Percentiles rank a stretch among this genome's conserved stretches.
Evolutionary conservation across 2,113 vertebrate species (phyloP).

Genomic region (Salvelinus namaycush): DNA sequence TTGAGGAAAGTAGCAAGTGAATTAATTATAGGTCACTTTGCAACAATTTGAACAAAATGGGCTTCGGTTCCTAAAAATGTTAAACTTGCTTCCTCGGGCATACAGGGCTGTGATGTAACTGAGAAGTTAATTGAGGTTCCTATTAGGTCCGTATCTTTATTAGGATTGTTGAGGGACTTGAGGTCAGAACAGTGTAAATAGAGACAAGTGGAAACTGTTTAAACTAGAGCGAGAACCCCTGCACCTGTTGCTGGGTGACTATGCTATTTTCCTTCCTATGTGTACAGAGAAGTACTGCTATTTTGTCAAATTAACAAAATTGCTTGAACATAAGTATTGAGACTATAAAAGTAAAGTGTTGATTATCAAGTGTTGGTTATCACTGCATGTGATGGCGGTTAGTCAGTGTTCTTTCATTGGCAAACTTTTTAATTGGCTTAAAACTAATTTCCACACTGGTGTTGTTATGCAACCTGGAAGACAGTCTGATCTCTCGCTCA

Average conservation of each 20-base stretch:
- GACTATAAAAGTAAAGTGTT: neutral
- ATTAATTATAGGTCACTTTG: slow-evolving; percentile 8
- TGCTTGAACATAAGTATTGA: too few species aligned
- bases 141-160: neutral
- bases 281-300: neutral
- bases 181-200: too few species aligned
- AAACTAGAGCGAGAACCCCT: neutral
- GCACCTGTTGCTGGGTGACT: neutral
- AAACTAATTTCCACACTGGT: neutral
- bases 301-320: neutral
- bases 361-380: neutral
- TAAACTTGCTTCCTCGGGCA: neutral
- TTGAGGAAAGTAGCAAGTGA: neutral
- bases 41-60: neutral
- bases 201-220: neutral
- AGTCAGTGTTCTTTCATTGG: neutral
- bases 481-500: neutral
- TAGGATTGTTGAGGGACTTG: neutral
- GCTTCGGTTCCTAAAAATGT: neutral
- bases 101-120: slow-evolving; percentile 16
- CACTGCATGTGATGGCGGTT: neutral
- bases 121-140: slow-evolving; percentile 16
- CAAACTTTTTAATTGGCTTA: slow-evolving; percentile 8
- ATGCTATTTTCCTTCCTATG: neutral
- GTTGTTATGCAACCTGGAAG: slow-evolving; percentile 9